Percentiles rank a stretch among this genome's conserved stretches.
These are phyloP conservation scores for Epizoanthus fatuus DNA, from an alignment of 92 coral and sea anemone species.

Conservation along the genomic window DNA sequence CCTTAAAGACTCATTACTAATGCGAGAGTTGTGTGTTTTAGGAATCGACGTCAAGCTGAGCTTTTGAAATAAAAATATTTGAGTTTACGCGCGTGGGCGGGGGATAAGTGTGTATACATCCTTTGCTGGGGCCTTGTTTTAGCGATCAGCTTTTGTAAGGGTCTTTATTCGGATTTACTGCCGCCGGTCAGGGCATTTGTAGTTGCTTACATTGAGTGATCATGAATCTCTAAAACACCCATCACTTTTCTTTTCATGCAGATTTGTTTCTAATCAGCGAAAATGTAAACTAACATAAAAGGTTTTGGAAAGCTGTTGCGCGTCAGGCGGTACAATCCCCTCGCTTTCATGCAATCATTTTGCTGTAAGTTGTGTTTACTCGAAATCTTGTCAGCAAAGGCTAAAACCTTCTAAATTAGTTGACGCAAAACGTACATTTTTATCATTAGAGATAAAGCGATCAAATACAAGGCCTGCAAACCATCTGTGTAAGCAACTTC, in stretches of 20 bases:
- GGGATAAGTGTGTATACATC: conserved; percentile 26
- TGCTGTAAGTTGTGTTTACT: conserved; percentile 7
- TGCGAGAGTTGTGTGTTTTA: conserved; percentile 46
- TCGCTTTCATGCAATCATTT: conserved; percentile 31
- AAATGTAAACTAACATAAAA: conserved; percentile 15
- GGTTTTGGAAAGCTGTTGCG: conserved; percentile 16
- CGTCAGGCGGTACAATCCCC: conserved; percentile 21
- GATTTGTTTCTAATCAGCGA: conserved; percentile 26
- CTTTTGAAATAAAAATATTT: conserved; percentile 30
- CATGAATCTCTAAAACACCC: conserved; percentile 48
- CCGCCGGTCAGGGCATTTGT: conserved; percentile 44
- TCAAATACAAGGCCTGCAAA: neutral
- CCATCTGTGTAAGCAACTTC: neutral
- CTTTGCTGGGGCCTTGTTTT: conserved; percentile 21
- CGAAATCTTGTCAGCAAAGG: conserved; percentile 3
- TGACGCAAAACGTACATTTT: conserved; percentile 17
- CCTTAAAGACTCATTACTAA: conserved; percentile 35
- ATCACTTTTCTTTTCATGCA: conserved; percentile 36
- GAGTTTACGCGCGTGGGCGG: conserved; percentile 38
- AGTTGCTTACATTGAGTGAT: conserved; percentile 42
- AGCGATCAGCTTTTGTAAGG: conserved; percentile 25
- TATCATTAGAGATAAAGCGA: neutral
- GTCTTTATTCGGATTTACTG: conserved; percentile 23
- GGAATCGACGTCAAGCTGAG: conserved; percentile 32
- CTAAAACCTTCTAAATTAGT: neutral